Percentiles rank a stretch among this genome's conserved stretches.
Evolutionary conservation across 2,888 invertebrate genomes (phyloP).

Genomic region (Tribolium freemani): DNA sequence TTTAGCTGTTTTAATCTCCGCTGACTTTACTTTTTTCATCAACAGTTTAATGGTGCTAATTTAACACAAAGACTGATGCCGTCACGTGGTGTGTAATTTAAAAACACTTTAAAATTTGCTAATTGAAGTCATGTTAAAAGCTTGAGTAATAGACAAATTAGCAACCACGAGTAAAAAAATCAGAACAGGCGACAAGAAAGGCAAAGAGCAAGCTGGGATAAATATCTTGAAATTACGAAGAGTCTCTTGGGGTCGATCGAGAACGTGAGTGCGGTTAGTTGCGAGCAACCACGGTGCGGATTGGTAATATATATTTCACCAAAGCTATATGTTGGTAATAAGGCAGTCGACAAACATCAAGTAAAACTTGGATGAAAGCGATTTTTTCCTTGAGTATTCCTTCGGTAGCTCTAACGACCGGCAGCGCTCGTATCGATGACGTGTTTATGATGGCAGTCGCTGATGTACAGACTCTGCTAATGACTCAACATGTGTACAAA

Average conservation of each 20-base stretch:
- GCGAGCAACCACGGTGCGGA: conserved; percentile 40
- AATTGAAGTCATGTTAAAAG: conserved; percentile 9
- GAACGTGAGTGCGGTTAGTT: conserved; percentile 29
- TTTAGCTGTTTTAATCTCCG: neutral
- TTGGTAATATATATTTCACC: conserved; percentile 34
- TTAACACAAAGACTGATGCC: neutral
- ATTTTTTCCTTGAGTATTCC: conserved; percentile 17
- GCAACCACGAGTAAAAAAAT: no score
- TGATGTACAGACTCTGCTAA: conserved; percentile 65
- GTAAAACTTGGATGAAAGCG: conserved; percentile 10
- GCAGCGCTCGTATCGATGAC: conserved; percentile 60
- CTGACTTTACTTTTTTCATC: neutral
- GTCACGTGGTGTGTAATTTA: neutral
- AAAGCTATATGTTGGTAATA: neutral
- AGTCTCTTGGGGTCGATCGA: conserved; percentile 31
- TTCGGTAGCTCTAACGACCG: conserved; percentile 53
- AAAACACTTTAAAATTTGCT: conserved; percentile 5
- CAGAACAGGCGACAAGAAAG: neutral
- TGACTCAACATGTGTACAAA: conserved; percentile 65
- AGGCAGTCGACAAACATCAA: conserved; percentile 10
- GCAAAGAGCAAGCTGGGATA: conserved; percentile 14
- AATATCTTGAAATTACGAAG: conserved; percentile 32
- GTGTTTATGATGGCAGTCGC: conserved; percentile 65
- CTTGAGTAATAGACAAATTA: neutral
- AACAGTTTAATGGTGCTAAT: conserved; percentile 13